These are phyloP conservation scores for Rhopalosiphum nymphaeae DNA, from an alignment of 2,888 invertebrate genomes.

Conservation along the genomic window DNA sequence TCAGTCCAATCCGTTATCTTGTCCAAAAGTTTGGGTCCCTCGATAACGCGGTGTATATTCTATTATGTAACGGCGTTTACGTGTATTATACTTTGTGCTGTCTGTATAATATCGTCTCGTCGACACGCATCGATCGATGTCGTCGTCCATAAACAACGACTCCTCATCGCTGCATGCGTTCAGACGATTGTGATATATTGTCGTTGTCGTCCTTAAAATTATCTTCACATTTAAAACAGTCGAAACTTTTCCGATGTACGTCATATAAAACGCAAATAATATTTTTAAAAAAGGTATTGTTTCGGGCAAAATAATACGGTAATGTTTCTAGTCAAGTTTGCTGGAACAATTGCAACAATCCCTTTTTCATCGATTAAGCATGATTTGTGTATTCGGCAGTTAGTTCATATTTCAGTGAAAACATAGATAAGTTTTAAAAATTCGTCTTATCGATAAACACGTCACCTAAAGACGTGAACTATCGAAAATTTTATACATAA, in stretches of 20 bases:
- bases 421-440: neutral
- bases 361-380: no score
- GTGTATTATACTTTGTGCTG: neutral
- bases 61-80: neutral
- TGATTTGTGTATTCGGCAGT: no score
- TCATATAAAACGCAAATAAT: neutral
- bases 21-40: constrained; percentile 2
- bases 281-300: no score
- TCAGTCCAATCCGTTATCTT: neutral
- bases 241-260: neutral
- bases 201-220: neutral
- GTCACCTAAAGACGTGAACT: neutral
- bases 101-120: neutral
- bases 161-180: neutral
- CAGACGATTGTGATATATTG: neutral
- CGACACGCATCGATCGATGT: neutral
- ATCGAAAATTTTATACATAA: accelerated
- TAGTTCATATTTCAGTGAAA: no score
- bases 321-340: no score
- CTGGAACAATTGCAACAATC: no score
- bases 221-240: neutral
- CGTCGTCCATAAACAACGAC: neutral
- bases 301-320: no score
- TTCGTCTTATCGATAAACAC: neutral
- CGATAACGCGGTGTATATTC: neutral